Percentiles rank a stretch among this genome's conserved stretches.
Evolutionary conservation across 2,113 vertebrate genomes (phyloP).

Genomic region (Oryzias curvinotus): DNA sequence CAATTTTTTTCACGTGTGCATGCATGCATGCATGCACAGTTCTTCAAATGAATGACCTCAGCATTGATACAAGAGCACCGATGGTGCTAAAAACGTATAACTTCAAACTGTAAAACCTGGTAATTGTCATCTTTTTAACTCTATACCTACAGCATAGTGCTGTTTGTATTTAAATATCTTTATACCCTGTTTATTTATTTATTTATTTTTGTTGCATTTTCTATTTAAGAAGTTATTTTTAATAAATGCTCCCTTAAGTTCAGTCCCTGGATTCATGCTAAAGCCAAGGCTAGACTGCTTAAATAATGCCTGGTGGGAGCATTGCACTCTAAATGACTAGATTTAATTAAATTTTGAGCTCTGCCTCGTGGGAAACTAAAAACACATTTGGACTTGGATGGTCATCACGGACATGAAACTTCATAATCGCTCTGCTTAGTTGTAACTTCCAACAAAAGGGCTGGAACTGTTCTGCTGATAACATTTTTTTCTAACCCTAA

Average conservation of each 20-base stretch:
- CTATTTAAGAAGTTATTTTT: constrained; percentile 4
- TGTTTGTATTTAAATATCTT: too few relatives aligned
- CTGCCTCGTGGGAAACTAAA: constrained; percentile 41
- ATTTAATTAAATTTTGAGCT: constrained; percentile 62
- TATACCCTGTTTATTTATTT: not conserved
- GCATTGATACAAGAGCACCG: too few relatives aligned
- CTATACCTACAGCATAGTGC: too few relatives aligned
- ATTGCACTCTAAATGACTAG: constrained; percentile 51
- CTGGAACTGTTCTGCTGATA: not conserved
- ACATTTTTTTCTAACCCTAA: not conserved
- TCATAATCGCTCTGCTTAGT: constrained; percentile 2
- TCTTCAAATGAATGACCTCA: too few relatives aligned
- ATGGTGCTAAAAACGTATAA: too few relatives aligned
- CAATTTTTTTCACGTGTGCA: too few relatives aligned
- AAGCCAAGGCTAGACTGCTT: constrained; percentile 47
- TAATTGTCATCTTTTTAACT: too few relatives aligned
- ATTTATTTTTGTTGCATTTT: constrained; percentile 21
- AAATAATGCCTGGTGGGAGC: constrained; percentile 49
- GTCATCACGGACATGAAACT: constrained; percentile 16
- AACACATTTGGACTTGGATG: constrained; percentile 26
- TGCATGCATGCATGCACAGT: too few relatives aligned
- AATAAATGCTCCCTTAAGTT: constrained; percentile 27
- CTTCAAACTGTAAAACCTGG: too few relatives aligned
- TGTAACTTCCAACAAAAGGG: constrained; percentile 14
- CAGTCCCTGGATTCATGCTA: constrained; percentile 35